Percentiles rank a stretch among this genome's conserved stretches.
phyloP scores from a whole-genome alignment of 2,888 invertebrate species.

The Nomada hirtipes region DNA sequence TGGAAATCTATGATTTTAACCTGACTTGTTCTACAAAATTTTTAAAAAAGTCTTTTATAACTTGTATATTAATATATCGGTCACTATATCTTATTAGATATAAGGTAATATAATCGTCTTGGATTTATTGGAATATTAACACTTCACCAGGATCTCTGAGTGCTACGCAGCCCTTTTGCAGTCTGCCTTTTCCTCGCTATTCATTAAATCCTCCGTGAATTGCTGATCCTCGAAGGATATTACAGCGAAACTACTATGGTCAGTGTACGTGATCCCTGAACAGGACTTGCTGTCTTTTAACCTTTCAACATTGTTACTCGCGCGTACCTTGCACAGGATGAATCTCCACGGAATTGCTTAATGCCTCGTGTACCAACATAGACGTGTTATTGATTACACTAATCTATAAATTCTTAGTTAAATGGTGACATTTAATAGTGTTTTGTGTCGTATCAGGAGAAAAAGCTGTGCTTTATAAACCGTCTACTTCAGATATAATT shows the following conservation, averaged over 20 bases:
- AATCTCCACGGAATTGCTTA: constrained; percentile 20
- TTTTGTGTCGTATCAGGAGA: neutral
- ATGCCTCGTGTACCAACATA: constrained; percentile 3
- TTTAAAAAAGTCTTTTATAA: too few species aligned
- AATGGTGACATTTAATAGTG: neutral
- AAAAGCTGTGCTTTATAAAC: neutral
- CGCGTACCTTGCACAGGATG: neutral
- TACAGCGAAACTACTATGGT: neutral
- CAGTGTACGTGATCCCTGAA: constrained; percentile 7
- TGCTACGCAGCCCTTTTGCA: too few species aligned
- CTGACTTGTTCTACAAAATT: too few species aligned
- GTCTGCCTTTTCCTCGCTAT: too few species aligned
- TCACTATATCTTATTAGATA: too few species aligned
- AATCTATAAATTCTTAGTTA: constrained; percentile 29
- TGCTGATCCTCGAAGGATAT: neutral
- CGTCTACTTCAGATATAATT: neutral
- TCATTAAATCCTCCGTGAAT: too few species aligned
- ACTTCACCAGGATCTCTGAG: too few species aligned
- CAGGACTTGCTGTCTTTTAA: constrained; percentile 27
- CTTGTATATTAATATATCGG: too few species aligned
- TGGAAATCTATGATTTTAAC: too few species aligned
- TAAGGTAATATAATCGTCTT: too few species aligned
- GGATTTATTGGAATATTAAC: too few species aligned
- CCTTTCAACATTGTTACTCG: constrained; percentile 44
- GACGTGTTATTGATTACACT: constrained; percentile 21